phyloP scores from a whole-genome alignment of 2,113 vertebrate genomes.

The Leptobrachium ailaonicum region DNA sequence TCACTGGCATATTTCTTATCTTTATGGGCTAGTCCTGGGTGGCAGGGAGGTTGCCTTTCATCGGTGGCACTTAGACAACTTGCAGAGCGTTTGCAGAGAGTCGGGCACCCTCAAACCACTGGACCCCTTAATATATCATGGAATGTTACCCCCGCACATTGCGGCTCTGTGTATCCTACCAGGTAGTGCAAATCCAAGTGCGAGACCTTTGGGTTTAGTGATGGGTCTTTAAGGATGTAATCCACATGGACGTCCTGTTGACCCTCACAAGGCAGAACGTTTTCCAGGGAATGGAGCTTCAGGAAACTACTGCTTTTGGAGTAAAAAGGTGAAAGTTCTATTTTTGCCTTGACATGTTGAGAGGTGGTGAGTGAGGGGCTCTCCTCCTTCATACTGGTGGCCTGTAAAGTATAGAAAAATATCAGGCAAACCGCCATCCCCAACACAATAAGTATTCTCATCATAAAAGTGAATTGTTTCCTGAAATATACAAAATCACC shows the following conservation, averaged over 20 bases:
- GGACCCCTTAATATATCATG: too few relatives aligned
- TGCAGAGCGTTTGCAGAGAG: too few relatives aligned
- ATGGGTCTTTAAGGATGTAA: slow-evolving; percentile 34
- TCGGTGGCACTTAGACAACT: too few relatives aligned
- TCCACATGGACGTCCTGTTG: slow-evolving; percentile 38
- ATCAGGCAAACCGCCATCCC: neutral
- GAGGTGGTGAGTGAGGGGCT: neutral
- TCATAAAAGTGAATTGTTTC: too few relatives aligned
- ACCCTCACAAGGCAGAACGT: slow-evolving; percentile 9
- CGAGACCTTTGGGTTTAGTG: neutral
- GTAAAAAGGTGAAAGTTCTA: slow-evolving; percentile 50
- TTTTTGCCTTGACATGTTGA: slow-evolving; percentile 30
- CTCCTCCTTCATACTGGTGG: slow-evolving; percentile 3
- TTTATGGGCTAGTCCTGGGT: too few relatives aligned
- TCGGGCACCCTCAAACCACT: too few relatives aligned
- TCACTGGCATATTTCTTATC: too few relatives aligned
- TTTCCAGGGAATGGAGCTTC: slow-evolving; percentile 40
- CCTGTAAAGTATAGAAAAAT: slow-evolving; percentile 43
- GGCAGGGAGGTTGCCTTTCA: too few relatives aligned
- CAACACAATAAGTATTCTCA: too few relatives aligned
- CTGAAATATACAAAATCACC: too few relatives aligned
- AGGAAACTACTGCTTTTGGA: slow-evolving; percentile 57
- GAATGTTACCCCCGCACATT: too few relatives aligned
- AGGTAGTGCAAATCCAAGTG: slow-evolving; percentile 51
- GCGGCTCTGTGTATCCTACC: slow-evolving; percentile 37